Base-by-base conservation (phyloP, 2,888 invertebrate genomes). In the Mechanitis messenoides region DNA sequence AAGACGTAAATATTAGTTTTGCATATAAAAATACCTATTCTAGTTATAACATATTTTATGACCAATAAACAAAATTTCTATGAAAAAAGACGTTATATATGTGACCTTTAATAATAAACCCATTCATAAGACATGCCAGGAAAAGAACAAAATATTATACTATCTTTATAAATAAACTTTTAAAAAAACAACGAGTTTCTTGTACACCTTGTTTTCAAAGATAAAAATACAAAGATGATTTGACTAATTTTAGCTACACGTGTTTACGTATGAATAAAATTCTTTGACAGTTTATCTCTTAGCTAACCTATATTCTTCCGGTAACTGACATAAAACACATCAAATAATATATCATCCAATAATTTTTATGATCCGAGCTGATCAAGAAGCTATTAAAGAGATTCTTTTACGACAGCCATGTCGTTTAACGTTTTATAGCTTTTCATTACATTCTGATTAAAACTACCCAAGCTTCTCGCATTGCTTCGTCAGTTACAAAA, bases 1-100 rank as follows among this genome's bases (percentile, higher is more conserved):
- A 69, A 76, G 76, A 70, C 73, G 75, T 77, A 77, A 78, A 78
- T 79, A 77, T 70, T 68, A 70, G 70, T 70, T 68, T 69, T 69
- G 71, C 3, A 42, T 42, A 42, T 9, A 1, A 11, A 71, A 65
- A 64, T 66, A 70, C 72, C 69, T 66, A 62, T 65, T 70, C 7
- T 9, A 42, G 42, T 42, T 42, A 2, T 42, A 42, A 42, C 9
- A 9, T 42, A 42, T 9, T 42, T 42, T 11, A 11, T 42, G 1
- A 11, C 9, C 6, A 42, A 9, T 9, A 7, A 42, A 42, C 2
- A 42, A 42, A 7, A 42, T 42, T 42, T 7, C 42, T 11, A 42
- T 9, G 3, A 7, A 42, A 42, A 42, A 42, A 42, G 7, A 38
- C 1, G 38, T 38, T 38, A 38, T 38, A 38, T 38, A 7, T 38